Base-by-base conservation (phyloP, 2,888 invertebrate genomes). In the Leucoma salicis region DNA sequence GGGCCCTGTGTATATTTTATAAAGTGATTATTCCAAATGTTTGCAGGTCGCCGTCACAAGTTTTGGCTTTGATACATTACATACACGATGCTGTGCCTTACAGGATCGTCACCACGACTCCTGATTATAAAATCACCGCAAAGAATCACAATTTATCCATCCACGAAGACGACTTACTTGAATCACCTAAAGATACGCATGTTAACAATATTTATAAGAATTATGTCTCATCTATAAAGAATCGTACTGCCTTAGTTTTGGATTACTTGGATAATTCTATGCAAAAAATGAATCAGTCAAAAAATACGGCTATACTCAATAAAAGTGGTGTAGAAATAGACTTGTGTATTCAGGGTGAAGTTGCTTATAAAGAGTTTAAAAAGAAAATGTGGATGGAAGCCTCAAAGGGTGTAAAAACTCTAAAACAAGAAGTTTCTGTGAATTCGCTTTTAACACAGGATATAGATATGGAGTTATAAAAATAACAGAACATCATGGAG, bases 61-160 rank as follows among this genome's bases (percentile, higher is more conserved):
- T 89, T 0, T 29, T 83, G 14, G 66, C 77, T 0, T 56, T 91
- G 3, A 72, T 91, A 13, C 83, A 88, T 50, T 77, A 70, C 48
- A 72, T 91, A 8, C 70, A 85, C 25, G 78, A 84, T 33, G 65
- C 63, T 0, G 63, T 91, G 2, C 82, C 85, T 1, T 54, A 74
- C 6, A 69, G 74, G 47, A 57, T 85, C 1, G 46, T 88, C 24
- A 66, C 68, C 2, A 83, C 83, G 2, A 66, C 77, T 5, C 53
- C 62, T 1, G 57, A 69, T 33, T 61, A 73, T 15, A 72, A 42
- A 53, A 63, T 85, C 0, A 68, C 62, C 0, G 49, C 74, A 0
- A 74, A 69, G 52, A 49, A 44, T 11, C 52, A 63, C 3, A 50
- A 65, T 15, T 42, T 72, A 2, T 41, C 52, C 1, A 0, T 42